Conservation (phyloP, 35 echinoderm and acorn worm genomes). For the Hemicentrotus pulcherrimus region DNA sequence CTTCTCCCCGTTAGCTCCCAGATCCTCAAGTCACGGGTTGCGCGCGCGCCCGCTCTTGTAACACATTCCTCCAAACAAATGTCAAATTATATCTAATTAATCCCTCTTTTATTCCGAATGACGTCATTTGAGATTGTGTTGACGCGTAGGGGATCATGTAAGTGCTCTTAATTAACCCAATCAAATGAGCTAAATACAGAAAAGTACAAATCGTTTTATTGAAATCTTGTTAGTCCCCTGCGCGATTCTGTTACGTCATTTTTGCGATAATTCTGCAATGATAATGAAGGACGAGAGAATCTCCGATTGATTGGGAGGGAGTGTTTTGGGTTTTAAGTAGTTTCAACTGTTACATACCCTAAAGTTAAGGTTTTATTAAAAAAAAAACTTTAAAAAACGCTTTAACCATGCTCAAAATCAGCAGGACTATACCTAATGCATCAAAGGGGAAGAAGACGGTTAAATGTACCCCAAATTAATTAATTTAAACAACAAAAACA, state of each 20-base stretch:
- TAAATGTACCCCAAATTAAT: no score
- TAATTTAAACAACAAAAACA: no score
- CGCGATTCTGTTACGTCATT: background rate
- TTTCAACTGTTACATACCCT: no score
- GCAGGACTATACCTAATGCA: no score
- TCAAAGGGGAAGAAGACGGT: no score
- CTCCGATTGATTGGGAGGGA: background rate
- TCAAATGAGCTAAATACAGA: background rate
- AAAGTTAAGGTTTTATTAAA: no score
- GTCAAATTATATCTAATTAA: background rate
- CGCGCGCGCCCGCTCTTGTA: background rate
- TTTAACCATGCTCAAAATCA: no score
- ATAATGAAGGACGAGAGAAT: background rate
- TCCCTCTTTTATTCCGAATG: background rate
- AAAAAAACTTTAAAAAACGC: no score
- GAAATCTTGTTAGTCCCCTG: background rate
- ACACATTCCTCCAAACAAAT: background rate
- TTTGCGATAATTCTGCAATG: background rate
- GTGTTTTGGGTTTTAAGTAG: no score
- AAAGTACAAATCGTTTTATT: constrained; percentile 14
- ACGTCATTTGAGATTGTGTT: background rate
- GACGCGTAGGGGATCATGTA: background rate
- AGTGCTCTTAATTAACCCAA: background rate
- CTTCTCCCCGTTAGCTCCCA: background rate
- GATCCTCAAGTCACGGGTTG: background rate